phyloP scores from a whole-genome alignment of 2,113 vertebrate species.

The Leucopsar rothschildi region DNA sequence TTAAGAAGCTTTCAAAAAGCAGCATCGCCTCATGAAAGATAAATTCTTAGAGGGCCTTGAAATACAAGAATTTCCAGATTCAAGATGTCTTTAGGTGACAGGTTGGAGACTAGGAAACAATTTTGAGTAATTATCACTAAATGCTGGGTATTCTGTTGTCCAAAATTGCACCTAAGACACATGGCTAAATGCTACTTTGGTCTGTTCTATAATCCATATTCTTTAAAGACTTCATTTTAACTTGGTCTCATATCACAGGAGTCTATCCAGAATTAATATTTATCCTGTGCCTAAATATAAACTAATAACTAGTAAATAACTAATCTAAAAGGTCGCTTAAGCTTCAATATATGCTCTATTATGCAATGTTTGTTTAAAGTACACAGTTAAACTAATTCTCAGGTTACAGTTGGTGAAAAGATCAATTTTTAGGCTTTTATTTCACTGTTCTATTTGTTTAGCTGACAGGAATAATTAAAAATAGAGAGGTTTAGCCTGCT shows the following conservation, averaged over 20 bases:
- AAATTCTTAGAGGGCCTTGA: background rate
- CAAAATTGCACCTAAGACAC: background rate
- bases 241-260: background rate
- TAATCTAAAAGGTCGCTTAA: background rate
- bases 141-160: background rate
- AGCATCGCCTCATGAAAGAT: background rate
- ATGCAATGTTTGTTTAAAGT: background rate
- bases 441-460: constrained; percentile 29
- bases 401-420: background rate
- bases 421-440: background rate
- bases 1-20: background rate
- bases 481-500: background rate
- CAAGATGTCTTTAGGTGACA: background rate
- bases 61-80: background rate
- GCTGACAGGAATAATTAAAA: background rate
- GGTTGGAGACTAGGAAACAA: background rate
- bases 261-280: constrained; percentile 9
- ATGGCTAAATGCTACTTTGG: background rate
- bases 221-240: background rate
- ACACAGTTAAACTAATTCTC: background rate
- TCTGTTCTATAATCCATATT: background rate
- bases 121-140: background rate
- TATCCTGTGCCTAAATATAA: background rate
- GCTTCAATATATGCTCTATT: background rate
- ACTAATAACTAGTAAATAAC: no score